Evolutionary conservation across 2,797 vertebrate genomes (phyloP), one percentile per base, ranked within the genome.

Genomic region (Hypotaenidia philippensis): DNA sequence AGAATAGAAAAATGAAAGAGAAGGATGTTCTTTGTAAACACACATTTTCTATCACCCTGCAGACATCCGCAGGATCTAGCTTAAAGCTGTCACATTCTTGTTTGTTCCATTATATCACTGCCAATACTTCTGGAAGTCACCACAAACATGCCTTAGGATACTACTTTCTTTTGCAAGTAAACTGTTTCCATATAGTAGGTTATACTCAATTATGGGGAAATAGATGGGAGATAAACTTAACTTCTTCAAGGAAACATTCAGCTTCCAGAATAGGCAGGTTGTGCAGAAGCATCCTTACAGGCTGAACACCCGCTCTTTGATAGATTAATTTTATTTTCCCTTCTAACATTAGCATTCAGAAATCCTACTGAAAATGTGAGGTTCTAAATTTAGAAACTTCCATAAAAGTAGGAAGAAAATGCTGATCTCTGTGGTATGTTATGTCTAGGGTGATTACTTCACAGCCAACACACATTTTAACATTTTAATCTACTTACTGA

Each of bases 1-100:
- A 76, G 52, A 92, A 81, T 5, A 91, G 34, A 79, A 59, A 92
- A 95, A 94, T 89, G 57, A 94, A 96, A 96, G 69, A 55, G 45
- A 93, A 89, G 19, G 32, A 81, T 52, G 71, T 65, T 92, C 87
- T 85, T 80, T 95, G 79, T 86, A 92, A 94, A 88, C 34, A 88
- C 25, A 88, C 20, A 47, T 90, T 90, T 93, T 93, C 77, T 71
- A 15, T 61, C 69, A 88, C 72, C 83, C 85, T 78, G 77, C 44
- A 97, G 91, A 91, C 52, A 79, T 76, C 88, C 55, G 76, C 25
- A 16, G 8, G 55, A 78, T 95, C 55, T 72, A 50, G 29, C 65
- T 94, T 66, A 92, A 80, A 93, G 66, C 59, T 63, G 72, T 81
- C 72, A 86, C 52, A 82, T 90, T 55, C 45, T 83, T 88, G 27